phyloP scores from a whole-genome alignment of 1,140 invertebrate species.

The Bursaphelenchus mucronatus region DNA sequence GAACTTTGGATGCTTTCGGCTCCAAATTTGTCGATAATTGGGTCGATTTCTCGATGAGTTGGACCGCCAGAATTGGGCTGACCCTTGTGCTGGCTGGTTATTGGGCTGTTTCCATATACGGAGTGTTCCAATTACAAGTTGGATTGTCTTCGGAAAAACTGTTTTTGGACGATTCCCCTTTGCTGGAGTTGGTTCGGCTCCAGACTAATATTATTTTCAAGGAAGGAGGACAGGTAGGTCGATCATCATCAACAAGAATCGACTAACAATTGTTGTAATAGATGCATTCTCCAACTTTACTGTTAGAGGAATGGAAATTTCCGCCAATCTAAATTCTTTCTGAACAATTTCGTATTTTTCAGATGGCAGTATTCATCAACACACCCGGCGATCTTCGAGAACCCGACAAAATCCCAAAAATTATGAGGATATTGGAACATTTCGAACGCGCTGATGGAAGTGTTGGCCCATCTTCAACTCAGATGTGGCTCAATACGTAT shows the following conservation, averaged over 20 bases:
- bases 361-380: conserved; percentile 57
- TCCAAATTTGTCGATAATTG: conserved; percentile 44
- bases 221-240: conserved; percentile 55
- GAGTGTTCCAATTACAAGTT: conserved; percentile 47
- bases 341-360: no score
- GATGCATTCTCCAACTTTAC: neutral
- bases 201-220: conserved; percentile 60
- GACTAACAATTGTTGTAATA: neutral
- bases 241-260: no score
- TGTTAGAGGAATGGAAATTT: no score
- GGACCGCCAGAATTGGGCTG: conserved; percentile 40
- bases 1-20: conserved; percentile 19
- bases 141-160: conserved; percentile 58
- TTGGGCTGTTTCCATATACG: conserved; percentile 53
- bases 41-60: conserved; percentile 52
- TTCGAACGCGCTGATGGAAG: conserved; percentile 53
- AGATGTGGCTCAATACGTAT: conserved; percentile 58
- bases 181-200: conserved; percentile 52
- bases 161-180: conserved; percentile 58
- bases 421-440: conserved; percentile 52
- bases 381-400: conserved; percentile 54
- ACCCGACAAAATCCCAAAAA: conserved; percentile 48
- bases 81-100: conserved; percentile 47
- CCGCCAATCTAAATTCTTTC: no score
- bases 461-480: conserved; percentile 55